A percentile compares a stretch with the other conserved stretches of the same genome.
Evolutionary conservation across 2,888 invertebrate species (phyloP).

Genomic region (Girardia tigrina): DNA sequence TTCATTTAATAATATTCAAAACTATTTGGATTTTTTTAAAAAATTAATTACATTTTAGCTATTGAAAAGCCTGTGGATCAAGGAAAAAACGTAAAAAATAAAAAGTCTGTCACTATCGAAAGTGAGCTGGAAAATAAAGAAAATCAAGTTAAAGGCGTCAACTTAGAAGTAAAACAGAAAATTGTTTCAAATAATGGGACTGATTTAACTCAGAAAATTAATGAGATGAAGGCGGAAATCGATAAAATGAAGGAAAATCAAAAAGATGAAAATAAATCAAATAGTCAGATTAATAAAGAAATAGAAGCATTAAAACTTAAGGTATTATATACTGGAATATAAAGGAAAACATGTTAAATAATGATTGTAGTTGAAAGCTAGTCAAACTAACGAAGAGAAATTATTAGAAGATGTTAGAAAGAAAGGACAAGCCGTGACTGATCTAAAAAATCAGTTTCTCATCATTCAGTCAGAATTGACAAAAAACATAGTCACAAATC

Average conservation of each 20-base stretch:
- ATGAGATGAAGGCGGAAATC: not conserved
- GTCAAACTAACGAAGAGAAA: not conserved
- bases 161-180: not conserved
- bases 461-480: slow-evolving; percentile 6
- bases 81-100: not conserved
- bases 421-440: not conserved
- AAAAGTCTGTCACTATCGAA: not conserved
- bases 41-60: no score
- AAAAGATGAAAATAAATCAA: not conserved
- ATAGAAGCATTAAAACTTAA: not conserved
- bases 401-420: not conserved
- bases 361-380: not conserved
- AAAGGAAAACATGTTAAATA: not conserved
- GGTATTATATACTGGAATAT: not conserved
- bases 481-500: not conserved
- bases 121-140: not conserved
- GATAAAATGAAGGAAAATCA: slow-evolving; percentile 6
- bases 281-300: not conserved
- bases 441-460: slow-evolving; percentile 1
- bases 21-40: no score
- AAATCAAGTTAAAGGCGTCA: not conserved
- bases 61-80: not conserved
- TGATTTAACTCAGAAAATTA: not conserved
- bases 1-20: no score
- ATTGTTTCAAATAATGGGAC: not conserved